These are phyloP conservation scores for Paramormyrops kingsleyae DNA, from an alignment of 2,113 vertebrate genomes.

Conservation along the genomic window DNA sequence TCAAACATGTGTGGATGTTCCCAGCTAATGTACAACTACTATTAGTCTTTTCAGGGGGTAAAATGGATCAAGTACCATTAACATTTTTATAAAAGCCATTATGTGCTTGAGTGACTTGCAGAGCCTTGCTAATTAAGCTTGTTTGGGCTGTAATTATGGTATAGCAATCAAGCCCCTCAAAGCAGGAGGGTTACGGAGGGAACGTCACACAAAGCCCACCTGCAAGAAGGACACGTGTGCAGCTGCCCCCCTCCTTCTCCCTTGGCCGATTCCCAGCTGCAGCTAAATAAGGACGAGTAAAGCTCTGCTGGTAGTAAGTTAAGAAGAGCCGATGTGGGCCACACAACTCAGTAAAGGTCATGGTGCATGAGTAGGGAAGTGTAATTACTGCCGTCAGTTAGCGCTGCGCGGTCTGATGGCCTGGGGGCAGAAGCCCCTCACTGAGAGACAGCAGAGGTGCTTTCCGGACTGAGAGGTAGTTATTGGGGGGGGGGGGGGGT, in stretches of 20 bases:
- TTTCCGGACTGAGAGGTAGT: too few species aligned
- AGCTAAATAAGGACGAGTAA: background rate
- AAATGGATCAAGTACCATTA: background rate
- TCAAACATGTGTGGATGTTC: background rate
- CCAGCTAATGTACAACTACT: background rate
- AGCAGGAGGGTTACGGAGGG: background rate
- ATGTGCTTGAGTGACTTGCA: background rate
- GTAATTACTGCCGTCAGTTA: background rate
- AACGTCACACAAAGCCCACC: background rate
- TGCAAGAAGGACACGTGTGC: background rate
- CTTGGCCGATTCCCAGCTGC: background rate
- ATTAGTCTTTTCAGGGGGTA: background rate
- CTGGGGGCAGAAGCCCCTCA: background rate
- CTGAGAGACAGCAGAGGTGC: background rate
- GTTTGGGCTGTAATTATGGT: background rate
- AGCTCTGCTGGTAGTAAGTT: background rate
- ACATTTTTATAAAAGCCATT: background rate
- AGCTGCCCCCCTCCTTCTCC: background rate
- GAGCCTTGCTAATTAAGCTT: background rate
- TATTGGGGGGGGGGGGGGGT: too few species aligned
- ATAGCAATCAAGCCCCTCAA: background rate
- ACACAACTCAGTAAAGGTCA: background rate
- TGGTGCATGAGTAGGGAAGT: background rate
- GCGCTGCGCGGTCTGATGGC: background rate
- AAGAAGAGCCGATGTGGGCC: background rate